Base-by-base conservation (phyloP, 2,797 vertebrate species). In the Hemibagrus guttatus region DNA sequence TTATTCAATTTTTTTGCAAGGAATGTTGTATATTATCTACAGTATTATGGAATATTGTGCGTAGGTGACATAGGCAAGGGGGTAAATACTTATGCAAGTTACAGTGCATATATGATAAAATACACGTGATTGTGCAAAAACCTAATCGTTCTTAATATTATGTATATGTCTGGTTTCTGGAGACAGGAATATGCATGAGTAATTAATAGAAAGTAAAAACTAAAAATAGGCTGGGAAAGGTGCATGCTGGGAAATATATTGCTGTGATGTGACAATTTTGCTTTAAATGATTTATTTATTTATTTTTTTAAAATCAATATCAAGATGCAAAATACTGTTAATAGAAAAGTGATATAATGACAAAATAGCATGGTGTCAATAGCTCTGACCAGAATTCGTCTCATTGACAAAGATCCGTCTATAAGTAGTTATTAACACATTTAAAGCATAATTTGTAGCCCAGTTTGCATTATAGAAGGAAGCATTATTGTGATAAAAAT, bases 91-190 rank as follows among this genome's bases (percentile, higher is more conserved):
- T 35, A 68, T 68, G 28, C 28, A 35, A 31, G 14, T 6, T 14
- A 68, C 64, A 2, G 12, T 68, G 31, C 31, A 35, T 91, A 90
- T 90, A 91, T 91, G 90, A 91, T 92, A 93, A 93, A 95, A 95
- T 91, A 6, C 19, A 49, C 46, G 9, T 49, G 46, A 39, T 39
- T 39, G 35, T 59, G 58, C 21, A 59, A 59, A 56, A 59, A 59
- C 21, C 16, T 94, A 95, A 95, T 96, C 95, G 93, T 87, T 90
- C 92, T 92, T 85, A 88, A 92, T 91, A 92, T 91, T 92, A 92
- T 91, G 88, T 84, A 90, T 92, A 92, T 46, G 4, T 89, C 89
- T 80, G 87, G 87, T 91, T 88, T 91, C 92, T 63, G 1, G 92
- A 93, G 93, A 93, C 92, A 85, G 85, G 90, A 58, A 89, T 90